phyloP scores from a whole-genome alignment of 2,888 invertebrate genomes.

The Monopis laevigella region DNA sequence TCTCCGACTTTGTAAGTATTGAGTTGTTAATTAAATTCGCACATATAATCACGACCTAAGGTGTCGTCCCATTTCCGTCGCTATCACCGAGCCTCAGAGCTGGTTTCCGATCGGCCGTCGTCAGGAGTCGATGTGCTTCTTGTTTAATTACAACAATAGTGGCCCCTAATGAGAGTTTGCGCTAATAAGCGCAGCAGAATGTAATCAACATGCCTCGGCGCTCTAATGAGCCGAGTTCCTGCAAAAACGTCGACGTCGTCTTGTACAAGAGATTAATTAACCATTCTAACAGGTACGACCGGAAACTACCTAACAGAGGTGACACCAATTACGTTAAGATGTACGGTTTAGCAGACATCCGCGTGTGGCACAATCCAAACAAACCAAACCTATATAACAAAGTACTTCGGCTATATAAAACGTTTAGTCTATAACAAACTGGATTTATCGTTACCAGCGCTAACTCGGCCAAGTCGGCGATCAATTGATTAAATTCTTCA shows the following conservation, averaged over 20 bases:
- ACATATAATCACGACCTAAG: slow-evolving; percentile 35
- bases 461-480: too few species aligned
- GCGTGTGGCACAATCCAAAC: neutral
- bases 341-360: neutral
- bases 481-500: slow-evolving; percentile 7
- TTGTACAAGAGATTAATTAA: slow-evolving; percentile 65
- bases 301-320: slow-evolving; percentile 1
- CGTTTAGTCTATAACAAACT: too few species aligned
- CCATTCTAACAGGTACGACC: slow-evolving; percentile 27
- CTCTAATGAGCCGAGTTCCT: slow-evolving; percentile 64
- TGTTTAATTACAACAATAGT: slow-evolving; percentile 68
- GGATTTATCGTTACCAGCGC: too few species aligned
- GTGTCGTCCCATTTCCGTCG: slow-evolving; percentile 31
- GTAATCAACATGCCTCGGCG: slow-evolving; percentile 65
- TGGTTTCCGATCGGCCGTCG: slow-evolving; percentile 9
- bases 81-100: slow-evolving; percentile 14
- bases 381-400: too few species aligned
- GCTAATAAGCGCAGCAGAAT: slow-evolving; percentile 66
- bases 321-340: neutral
- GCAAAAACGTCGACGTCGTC: slow-evolving; percentile 59
- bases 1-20: slow-evolving; percentile 41
- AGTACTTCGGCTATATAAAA: too few species aligned
- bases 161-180: slow-evolving; percentile 65
- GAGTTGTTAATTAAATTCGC: slow-evolving; percentile 64
- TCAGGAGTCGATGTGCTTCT: slow-evolving; percentile 36